Percentiles rank a stretch among this genome's conserved stretches.
Conservation (phyloP, 2,888 invertebrate genomes). For the Hanleya hanleyi region DNA sequence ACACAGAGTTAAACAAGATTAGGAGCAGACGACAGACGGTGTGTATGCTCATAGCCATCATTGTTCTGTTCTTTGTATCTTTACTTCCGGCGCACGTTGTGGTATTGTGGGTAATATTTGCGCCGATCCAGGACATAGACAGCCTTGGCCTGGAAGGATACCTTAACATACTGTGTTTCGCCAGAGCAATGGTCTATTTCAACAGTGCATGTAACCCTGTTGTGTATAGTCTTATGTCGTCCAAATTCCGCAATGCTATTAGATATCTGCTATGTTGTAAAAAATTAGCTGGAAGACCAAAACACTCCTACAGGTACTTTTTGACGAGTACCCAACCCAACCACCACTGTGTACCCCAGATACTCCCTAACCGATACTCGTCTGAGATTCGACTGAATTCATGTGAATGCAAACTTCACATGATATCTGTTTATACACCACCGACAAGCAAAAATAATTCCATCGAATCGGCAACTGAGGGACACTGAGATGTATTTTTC, state of each 20-base stretch:
- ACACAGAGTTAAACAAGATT: neutral
- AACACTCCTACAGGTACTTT: neutral
- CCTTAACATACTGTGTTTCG: conserved; percentile 88
- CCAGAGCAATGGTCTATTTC: conserved; percentile 85
- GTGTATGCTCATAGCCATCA: conserved; percentile 57
- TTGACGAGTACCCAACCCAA: neutral
- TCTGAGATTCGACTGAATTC: too few species aligned
- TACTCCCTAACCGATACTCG: neutral
- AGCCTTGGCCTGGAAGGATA: conserved; percentile 86
- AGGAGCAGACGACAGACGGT: conserved; percentile 55
- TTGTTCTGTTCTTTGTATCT: conserved; percentile 90
- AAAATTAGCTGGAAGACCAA: neutral
- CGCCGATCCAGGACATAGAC: conserved; percentile 80
- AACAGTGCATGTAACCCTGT: conserved; percentile 95
- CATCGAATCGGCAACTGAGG: too few species aligned
- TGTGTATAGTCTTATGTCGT: conserved; percentile 92
- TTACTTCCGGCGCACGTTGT: conserved; percentile 91
- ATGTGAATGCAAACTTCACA: too few species aligned
- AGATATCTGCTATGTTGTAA: conserved; percentile 20
- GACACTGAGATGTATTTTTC: too few species aligned
- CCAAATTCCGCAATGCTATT: conserved; percentile 83
- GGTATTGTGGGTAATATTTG: conserved; percentile 89
- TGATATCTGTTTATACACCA: too few species aligned
- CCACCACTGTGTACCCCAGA: neutral
- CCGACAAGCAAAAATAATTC: too few species aligned